Base-by-base conservation (phyloP, 1,140 invertebrate genomes). In the Cephus cinctus region DNA sequence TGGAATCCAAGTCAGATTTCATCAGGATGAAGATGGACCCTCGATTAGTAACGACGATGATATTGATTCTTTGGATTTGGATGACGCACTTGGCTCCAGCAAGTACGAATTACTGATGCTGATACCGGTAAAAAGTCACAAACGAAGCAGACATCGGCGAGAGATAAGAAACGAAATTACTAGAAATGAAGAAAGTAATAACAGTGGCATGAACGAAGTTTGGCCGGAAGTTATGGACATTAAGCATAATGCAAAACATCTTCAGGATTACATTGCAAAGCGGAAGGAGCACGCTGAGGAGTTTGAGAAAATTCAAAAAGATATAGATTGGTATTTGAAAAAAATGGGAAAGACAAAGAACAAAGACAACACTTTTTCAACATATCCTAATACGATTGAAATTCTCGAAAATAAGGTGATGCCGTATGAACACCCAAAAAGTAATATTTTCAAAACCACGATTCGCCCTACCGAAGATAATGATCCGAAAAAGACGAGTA, bases 61-160 rank as follows among this genome's bases (percentile, higher is more conserved):
- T n/a, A n/a, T n/a, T n/a, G n/a, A n/a, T n/a, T n/a, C n/a, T 45
- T 32, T 30, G 5, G 41, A 53, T 23, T 34, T 57, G 23, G 51
- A 63, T 5, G 50, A 38, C 25, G 16, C 25, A 9, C 36, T 52
- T 16, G 23, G 44, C 19, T 39, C 42, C 2, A 40, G 36, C 14
- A 40, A 49, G n/a, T 49, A 49, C 42, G 46, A 54, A 27, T 31
- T 45, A 32, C 25, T 54, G 25, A 46, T 50, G 42, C 21, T 54
- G 21, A 35, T 50, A 31, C 52, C 52, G 5, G 31, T 50, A 21
- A 47, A 47, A 15, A 31, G 14, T 22, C 22, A 39, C 6, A 40
- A 30, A 15, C 5, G n/a, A 27, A 34, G 12, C 14, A 38, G 48
- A 40, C 25, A 27, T 6, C 39, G 32, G 30, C 12, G 43, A 25